These are phyloP conservation scores for Lycocerus yunnanus DNA, from an alignment of 2,888 invertebrate genomes.

Conservation along the genomic window DNA sequence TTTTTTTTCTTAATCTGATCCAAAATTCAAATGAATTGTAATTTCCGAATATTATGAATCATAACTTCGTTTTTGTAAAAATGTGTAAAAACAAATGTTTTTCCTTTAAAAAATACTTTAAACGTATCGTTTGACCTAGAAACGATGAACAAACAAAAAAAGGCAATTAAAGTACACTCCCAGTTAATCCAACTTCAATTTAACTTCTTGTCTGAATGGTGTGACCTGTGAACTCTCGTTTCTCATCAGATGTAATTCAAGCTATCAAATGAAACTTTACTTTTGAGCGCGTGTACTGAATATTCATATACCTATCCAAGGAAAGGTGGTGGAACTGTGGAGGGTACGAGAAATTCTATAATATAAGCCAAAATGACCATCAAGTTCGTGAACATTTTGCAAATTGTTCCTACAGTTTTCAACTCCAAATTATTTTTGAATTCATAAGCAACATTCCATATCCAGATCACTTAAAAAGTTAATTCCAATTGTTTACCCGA, in stretches of 20 bases:
- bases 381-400: constrained; percentile 27
- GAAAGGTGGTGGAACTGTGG: neutral
- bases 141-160: neutral
- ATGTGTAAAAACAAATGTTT: neutral
- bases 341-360: constrained; percentile 15
- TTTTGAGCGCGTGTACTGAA: constrained; percentile 36
- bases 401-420: constrained; percentile 28
- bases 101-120: neutral
- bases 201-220: constrained; percentile 30
- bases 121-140: neutral
- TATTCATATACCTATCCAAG: constrained; percentile 29
- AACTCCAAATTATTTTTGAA: neutral
- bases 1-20: neutral
- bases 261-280: constrained; percentile 38
- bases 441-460: neutral
- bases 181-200: constrained; percentile 22
- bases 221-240: constrained; percentile 28
- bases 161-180: constrained; percentile 13
- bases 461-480: neutral
- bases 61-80: neutral
- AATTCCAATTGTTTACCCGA: neutral
- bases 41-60: neutral
- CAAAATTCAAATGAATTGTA: neutral
- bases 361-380: constrained; percentile 23
- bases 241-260: constrained; percentile 32